Base-by-base conservation (phyloP, 2,888 invertebrate genomes). In the Orthonevra nobilis region DNA sequence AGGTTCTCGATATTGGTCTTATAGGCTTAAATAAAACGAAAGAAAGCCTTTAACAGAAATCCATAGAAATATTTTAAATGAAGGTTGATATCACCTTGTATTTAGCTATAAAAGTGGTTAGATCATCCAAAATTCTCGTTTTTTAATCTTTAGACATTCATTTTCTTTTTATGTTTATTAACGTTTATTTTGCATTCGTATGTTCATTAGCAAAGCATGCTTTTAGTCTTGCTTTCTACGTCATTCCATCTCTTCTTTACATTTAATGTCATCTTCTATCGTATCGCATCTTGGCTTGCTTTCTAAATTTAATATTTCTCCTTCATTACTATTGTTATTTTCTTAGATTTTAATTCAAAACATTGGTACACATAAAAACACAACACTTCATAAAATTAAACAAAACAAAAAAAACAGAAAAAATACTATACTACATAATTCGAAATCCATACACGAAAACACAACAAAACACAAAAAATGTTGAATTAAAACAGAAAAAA, bases 251-350 rank as follows among this genome's bases (percentile, higher is more conserved):
- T 23, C 26, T 14, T 50, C 32, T 34, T 28, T 23, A 10, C 23
- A 23, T 19, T 34, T 15, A 28, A 7, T 52, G 7, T 50, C 28
- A 28, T 54, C 10, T 46, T 44, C 52, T 30, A 60, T 63, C 12
- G 32, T 15, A 17, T 23, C n/a, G n/a, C n/a, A 9, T 63, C 19
- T 77, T 42, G 77, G 70, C 72, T 77, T 77, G 72, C 77, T 77
- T 74, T 66, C 70, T 77, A 48, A 77, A 77, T 60, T 77, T 26
- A 19, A 44, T 44, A 6, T 20, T 6, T 20, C 60, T 40, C 23
- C 34, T 36, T 44, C 9, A 3, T 50, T 68, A 56, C 48, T 46
- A 54, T 74, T 48, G 46, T 54, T 32, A 10, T 10, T 34, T 61
- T 30, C 14, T 50, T 38, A 61, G 48, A 54, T 46, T 54, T 23